Percentiles rank a stretch among this genome's conserved stretches.
Conservation (phyloP, 2,888 invertebrate species). For the Odontothrips loti region DNA sequence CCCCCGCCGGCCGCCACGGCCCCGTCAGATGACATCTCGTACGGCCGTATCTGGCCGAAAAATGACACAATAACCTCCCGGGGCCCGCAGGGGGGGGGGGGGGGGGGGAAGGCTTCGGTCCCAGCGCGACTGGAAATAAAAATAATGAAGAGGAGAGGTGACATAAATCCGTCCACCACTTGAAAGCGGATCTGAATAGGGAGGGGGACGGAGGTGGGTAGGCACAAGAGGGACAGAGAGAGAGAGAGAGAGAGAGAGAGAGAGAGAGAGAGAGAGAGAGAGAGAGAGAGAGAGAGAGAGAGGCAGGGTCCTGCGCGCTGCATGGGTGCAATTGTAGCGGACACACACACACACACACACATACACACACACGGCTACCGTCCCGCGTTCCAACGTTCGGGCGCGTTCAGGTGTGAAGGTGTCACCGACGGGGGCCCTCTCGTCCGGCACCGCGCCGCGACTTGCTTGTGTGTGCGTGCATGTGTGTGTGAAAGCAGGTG, state of each 20-base stretch:
- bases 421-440: not conserved
- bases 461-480: not conserved
- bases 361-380: not conserved
- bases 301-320: not conserved
- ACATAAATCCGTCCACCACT: conserved; percentile 4
- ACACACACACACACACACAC: not conserved
- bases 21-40: not conserved
- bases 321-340: conserved; percentile 16
- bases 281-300: too few relatives aligned
- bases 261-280: too few relatives aligned
- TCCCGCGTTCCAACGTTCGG: not conserved
- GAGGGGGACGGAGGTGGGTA: not conserved
- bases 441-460: not conserved
- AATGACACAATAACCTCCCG: conserved; percentile 7
- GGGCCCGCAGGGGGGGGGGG: not conserved
- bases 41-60: not conserved
- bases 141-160: not conserved
- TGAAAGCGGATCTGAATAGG: conserved; percentile 13
- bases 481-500: too few relatives aligned
- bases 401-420: conserved; percentile 21
- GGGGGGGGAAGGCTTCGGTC: not conserved
- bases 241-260: too few relatives aligned
- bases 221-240: too few relatives aligned
- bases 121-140: not conserved
- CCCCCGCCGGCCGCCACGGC: not conserved